phyloP scores from a whole-genome alignment of 2,113 vertebrate species.

The Amia ocellicauda region DNA sequence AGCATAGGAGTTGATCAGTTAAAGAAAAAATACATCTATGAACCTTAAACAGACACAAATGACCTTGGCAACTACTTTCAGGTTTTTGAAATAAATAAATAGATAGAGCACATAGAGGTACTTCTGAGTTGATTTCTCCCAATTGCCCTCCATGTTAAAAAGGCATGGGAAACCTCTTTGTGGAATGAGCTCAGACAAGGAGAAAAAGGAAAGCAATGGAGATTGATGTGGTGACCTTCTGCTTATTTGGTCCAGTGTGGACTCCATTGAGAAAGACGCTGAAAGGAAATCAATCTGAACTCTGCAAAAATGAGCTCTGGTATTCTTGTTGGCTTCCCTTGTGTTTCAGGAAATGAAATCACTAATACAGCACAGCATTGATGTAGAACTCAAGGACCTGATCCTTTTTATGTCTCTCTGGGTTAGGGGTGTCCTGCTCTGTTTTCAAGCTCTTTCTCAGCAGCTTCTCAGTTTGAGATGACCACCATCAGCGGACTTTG shows the following conservation, averaged over 20 bases:
- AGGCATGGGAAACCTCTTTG: slow-evolving; percentile 21
- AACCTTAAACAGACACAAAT: too few relatives aligned
- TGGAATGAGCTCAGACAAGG: slow-evolving; percentile 29
- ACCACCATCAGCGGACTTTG: slow-evolving; percentile 9
- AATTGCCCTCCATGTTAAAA: not conserved
- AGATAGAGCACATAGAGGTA: too few relatives aligned
- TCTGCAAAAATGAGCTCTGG: slow-evolving; percentile 26
- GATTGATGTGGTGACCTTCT: slow-evolving; percentile 36
- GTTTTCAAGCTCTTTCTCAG: slow-evolving; percentile 9
- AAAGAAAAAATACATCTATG: too few relatives aligned
- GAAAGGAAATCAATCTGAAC: slow-evolving; percentile 35
- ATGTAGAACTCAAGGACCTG: slow-evolving; percentile 23
- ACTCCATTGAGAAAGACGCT: slow-evolving; percentile 24
- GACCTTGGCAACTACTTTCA: too few relatives aligned
- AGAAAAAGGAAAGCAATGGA: slow-evolving; percentile 27
- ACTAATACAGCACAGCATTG: slow-evolving; percentile 30
- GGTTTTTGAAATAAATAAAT: not conserved
- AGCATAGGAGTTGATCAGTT: too few relatives aligned
- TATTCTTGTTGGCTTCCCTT: slow-evolving; percentile 12
- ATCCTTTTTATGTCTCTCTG: slow-evolving; percentile 7
- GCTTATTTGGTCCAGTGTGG: slow-evolving; percentile 27
- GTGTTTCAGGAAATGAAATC: slow-evolving; percentile 26
- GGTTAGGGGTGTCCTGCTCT: not conserved
- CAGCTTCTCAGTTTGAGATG: slow-evolving; percentile 19
- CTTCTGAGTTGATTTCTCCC: not conserved